Base-by-base conservation (phyloP, 2,888 invertebrate species). In the Drosophila lacicola region DNA sequence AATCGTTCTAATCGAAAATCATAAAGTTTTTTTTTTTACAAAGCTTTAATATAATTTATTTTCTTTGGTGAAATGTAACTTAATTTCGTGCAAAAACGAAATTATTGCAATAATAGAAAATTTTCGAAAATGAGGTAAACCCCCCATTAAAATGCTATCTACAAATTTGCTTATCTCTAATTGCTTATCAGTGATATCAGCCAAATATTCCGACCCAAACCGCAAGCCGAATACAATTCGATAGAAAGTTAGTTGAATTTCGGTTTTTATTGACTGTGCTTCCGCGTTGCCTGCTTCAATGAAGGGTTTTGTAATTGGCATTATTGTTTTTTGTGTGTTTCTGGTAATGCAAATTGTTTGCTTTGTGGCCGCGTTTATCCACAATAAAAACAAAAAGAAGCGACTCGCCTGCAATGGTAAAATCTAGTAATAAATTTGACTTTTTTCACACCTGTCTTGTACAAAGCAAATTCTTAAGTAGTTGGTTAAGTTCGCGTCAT, bases 111-210 rank as follows among this genome's bases (percentile, higher is more conserved):
- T 33, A 33, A 17, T 17, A 11, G 46, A 46, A 10, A 2, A n/a
- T 46, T 5, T 11, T 11, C 3, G 3, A 6, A 53, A 5, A 10
- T 17, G 8, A 14, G 39, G 19, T 10, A 21, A 54, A 11, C 6
- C 34, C 42, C 54, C 42, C 1, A 17, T 17, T 41, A 8, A 2
- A 14, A 9, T 9, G 19, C 19, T 42, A 54, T 42, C 34, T 42
- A 1, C 8, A 10, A 17, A 8, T 29, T 41, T 10, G 17, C 41
- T 5, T 10, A 41, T 17, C 14, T 14, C 10, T 4, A 34, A 54
- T 54, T 55, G 44, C 11, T 21, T 34, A 55, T 45, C 44, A 34
- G 44, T 44, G 17, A 21, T 34, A 55, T 45, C 42, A 14, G 54
- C 9, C 19, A 3, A 3, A 19, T 42, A 34, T 33, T 41, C n/a